A percentile compares a stretch with the other conserved stretches of the same genome.
phyloP scores from a whole-genome alignment of 1,140 invertebrate species.

The Calosoma granatense region DNA sequence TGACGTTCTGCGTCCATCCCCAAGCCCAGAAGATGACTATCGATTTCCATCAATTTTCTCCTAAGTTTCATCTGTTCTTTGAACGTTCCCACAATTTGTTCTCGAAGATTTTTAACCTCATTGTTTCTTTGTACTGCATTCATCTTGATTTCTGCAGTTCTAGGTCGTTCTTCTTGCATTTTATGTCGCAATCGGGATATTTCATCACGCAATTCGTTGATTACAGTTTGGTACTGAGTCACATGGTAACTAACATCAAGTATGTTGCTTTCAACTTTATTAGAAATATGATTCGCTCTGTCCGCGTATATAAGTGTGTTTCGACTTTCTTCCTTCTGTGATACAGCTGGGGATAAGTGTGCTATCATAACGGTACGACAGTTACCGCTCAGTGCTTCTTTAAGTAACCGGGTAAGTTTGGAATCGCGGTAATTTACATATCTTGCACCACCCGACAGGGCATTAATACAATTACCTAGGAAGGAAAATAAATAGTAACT shows the following conservation, averaged over 20 bases:
- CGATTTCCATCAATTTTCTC: slow-evolving; percentile 73
- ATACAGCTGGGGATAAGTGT: slow-evolving; percentile 74
- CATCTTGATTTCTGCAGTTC: slow-evolving; percentile 31
- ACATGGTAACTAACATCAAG: slow-evolving; percentile 74
- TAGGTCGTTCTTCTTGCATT: slow-evolving; percentile 59
- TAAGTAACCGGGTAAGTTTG: slow-evolving; percentile 76
- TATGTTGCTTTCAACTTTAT: slow-evolving; percentile 65
- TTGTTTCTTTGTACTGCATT: slow-evolving; percentile 20
- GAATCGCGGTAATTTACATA: slow-evolving; percentile 95
- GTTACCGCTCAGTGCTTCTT: slow-evolving; percentile 83
- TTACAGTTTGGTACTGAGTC: slow-evolving; percentile 71
- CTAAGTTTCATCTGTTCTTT: slow-evolving; percentile 84
- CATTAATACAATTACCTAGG: slow-evolving; percentile 95
- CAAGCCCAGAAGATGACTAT: slow-evolving; percentile 70
- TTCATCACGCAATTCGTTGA: slow-evolving; percentile 73
- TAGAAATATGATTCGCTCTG: slow-evolving; percentile 81
- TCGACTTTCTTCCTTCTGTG: slow-evolving; percentile 73
- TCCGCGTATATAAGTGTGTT: slow-evolving; percentile 92
- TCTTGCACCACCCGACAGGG: slow-evolving; percentile 68
- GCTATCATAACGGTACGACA: slow-evolving; percentile 92
- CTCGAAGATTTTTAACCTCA: slow-evolving; percentile 55
- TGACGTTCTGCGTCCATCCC: slow-evolving; percentile 78
- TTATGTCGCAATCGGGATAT: slow-evolving; percentile 71
- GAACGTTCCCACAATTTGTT: slow-evolving; percentile 77
- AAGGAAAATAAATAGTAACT: no score